Percentiles rank a stretch among this genome's conserved stretches.
These are phyloP conservation scores for Vombatus ursinus DNA, from an alignment of 2,113 vertebrate species.

Conservation along the genomic window DNA sequence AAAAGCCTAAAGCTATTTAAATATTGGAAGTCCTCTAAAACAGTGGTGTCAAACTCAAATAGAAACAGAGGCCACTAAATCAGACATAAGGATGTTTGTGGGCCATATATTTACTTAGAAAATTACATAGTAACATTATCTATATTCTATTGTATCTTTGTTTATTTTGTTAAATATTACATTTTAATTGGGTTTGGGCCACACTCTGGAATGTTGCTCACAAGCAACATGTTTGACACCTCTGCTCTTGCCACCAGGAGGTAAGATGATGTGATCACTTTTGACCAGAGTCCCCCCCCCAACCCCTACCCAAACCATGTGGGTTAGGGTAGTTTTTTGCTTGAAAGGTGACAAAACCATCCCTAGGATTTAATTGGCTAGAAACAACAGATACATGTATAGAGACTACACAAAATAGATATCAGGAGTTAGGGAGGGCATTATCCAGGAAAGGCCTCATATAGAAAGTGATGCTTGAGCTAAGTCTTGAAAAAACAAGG, in stretches of 20 bases:
- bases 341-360: background rate
- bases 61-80: too few relatives aligned
- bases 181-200: background rate
- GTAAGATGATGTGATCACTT: background rate
- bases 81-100: too few relatives aligned
- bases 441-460: background rate
- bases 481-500: background rate
- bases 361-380: background rate
- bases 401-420: background rate
- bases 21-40: too few relatives aligned
- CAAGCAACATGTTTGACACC: background rate
- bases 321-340: background rate
- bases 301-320: background rate
- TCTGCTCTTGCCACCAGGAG: background rate
- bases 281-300: background rate
- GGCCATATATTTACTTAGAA: too few relatives aligned
- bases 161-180: background rate
- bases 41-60: too few relatives aligned
- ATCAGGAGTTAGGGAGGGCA: background rate
- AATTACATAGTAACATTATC: background rate
- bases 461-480: background rate
- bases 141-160: background rate
- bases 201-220: background rate
- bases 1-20: too few relatives aligned
- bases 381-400: background rate